Evolutionary conservation across 2,888 invertebrate genomes (phyloP), one percentile per base, ranked within the genome.

Genomic region (Cheilosia pagana): DNA sequence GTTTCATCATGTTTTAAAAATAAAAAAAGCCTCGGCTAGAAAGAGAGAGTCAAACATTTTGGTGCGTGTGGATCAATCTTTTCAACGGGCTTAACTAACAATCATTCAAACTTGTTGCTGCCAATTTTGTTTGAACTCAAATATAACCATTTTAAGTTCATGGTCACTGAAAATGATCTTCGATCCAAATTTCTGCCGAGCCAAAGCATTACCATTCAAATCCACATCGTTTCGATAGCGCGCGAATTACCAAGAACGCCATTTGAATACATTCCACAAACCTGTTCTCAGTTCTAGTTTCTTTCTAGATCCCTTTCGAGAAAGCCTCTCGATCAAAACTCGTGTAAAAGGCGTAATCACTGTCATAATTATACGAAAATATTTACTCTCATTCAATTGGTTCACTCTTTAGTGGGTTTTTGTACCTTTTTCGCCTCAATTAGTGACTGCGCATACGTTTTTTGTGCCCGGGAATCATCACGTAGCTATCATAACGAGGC

Each of bases 381-480:
- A 71, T 78, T 78, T 63, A 59, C 70, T 23, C 41, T 60, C 25
- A 53, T 68, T 53, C 23, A 21, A 70, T 62, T 23, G 8, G 48
- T 28, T 55, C 10, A 14, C 55, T 39, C 16, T 60, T 53, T 35
- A 19, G 16, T 28, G 21, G 12, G 50, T 19, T 60, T 23, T 65
- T 35, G 48, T 16, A 14, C 10, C 5, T 14, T 35, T 48, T n/a
- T 35, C 41, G 45, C 35, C 55, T 79, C 65, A 72, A 74, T 72
- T 41, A 74, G 53, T 53, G 21, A 60, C 60, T 41, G 39, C 0
- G 52, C 48, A 10, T 50, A 16, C 35, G 43, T 59, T 50, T 65
- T 65, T 50, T 57, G 48, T 57, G 52, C 45, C 59, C 59, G 16
- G 48, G 39, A 60, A 60, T 67, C 48, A 59, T 81, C 81, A 81